A percentile compares a stretch with the other conserved stretches of the same genome.
Conservation (phyloP, 92 coral and sea anemone genomes). For the Palythoa caribaeorum region DNA sequence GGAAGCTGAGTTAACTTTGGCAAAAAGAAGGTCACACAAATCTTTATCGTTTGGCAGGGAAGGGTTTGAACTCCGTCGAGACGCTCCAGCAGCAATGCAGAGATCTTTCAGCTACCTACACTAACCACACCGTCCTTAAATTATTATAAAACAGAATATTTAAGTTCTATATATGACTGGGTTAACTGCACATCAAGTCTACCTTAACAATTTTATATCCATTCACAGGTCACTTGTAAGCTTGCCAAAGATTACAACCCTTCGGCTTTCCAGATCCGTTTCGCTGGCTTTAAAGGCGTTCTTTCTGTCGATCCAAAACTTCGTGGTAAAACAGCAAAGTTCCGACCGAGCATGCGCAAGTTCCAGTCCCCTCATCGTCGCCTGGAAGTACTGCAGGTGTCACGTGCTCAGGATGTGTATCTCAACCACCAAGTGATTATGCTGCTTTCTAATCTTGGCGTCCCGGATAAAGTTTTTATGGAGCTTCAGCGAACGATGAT, state of each 20-base stretch:
- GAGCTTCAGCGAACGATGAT: conserved; percentile 79
- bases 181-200: background rate
- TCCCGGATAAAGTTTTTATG: conserved; percentile 91
- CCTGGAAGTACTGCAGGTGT: conserved; percentile 94
- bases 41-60: no score
- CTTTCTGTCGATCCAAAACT: conserved; percentile 80
- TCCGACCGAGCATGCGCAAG: conserved; percentile 96
- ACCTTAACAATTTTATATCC: background rate
- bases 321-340: conserved; percentile 64
- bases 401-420: conserved; percentile 97
- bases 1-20: no score
- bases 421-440: conserved; percentile 92
- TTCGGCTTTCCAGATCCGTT: conserved; percentile 97
- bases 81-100: no score
- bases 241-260: conserved; percentile 75
- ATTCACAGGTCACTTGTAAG: conserved; percentile 72
- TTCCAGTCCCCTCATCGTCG: conserved; percentile 90
- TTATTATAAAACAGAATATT: no score
- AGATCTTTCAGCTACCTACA: no score
- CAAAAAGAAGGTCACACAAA: no score
- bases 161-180: background rate
- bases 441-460: conserved; percentile 94
- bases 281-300: conserved; percentile 98
- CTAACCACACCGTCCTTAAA: no score
- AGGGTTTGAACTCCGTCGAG: no score